Base-by-base conservation (phyloP, 2,888 invertebrate species). In the Prosopocoilus inquinatus region DNA sequence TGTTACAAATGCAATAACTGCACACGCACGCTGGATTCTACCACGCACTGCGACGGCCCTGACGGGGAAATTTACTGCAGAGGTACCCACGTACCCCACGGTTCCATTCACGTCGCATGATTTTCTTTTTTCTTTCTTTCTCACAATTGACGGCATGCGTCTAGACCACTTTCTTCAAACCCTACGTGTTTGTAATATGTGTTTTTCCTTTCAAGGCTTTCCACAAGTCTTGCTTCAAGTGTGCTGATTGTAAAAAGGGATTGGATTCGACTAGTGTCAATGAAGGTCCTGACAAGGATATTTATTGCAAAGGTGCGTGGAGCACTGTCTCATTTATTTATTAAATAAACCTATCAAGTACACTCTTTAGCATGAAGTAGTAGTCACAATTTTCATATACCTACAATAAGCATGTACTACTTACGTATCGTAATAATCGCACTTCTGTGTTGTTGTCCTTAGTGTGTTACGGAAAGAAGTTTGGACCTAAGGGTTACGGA, bases 391-490 rank as follows among this genome's bases (percentile, higher is more conserved):
- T 28, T 28, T 28, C 20, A 28, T 28, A 28, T 5, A 28, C 20
- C 20, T 28, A 28, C 20, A 28, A 28, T 28, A 28, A 28, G 20
- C 20, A 28, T 28, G 20, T 28, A 28, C 5, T 28, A 28, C 5
- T 28, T 28, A 3, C 1, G 20, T 28, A 28, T 38, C 13, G 38
- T 41, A 41, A 11, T 41, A 41, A 41, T 41, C 13, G 41, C 41
- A 41, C 41, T 41, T 41, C 15, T 57, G 57, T 64, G 62, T 65
- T 58, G 63, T 64, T 60, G 20, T 28, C 58, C 75, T 71, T 81
- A 92, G 91, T 91, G 75, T 97, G 97, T 86, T 96, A 98, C 83
- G 93, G 89, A 77, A 94, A 95, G 86, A 92, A 89, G 84, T 96
- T 93, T 82, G 97, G 97, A 72, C 96, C 96, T 72, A 96, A 93